These are phyloP conservation scores for Agrypnia vestita DNA, from an alignment of 1,140 invertebrate genomes.

Conservation along the genomic window DNA sequence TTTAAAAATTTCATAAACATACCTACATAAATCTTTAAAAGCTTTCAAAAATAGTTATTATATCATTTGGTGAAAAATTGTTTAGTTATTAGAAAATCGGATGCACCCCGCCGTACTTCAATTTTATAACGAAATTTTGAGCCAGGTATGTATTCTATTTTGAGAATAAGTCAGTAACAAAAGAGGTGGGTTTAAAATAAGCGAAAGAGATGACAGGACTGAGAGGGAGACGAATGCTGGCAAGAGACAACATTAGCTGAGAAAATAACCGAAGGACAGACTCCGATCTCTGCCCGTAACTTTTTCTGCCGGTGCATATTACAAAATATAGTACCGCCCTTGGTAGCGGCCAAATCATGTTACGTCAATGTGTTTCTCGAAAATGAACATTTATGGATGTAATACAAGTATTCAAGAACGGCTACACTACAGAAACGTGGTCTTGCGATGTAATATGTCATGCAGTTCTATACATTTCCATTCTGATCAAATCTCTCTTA, in stretches of 20 bases:
- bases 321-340: slow-evolving; percentile 6
- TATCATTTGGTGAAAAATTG: too few species aligned
- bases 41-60: too few species aligned
- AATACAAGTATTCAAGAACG: background rate
- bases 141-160: slow-evolving; percentile 42
- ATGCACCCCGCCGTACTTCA: too few species aligned
- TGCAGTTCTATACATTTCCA: too few species aligned
- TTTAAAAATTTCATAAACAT: too few species aligned
- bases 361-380: background rate
- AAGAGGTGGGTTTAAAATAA: slow-evolving; percentile 46
- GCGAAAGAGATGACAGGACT: background rate
- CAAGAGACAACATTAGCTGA: slow-evolving; percentile 35
- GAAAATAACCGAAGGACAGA: slow-evolving; percentile 44
- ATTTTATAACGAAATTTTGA: too few species aligned
- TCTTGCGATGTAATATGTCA: too few species aligned
- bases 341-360: slow-evolving; percentile 12
- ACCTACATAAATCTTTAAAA: too few species aligned
- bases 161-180: slow-evolving; percentile 31
- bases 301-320: slow-evolving; percentile 7
- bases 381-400: background rate
- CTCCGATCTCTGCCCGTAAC: slow-evolving; percentile 19
- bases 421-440: too few species aligned
- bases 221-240: slow-evolving; percentile 33
- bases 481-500: too few species aligned
- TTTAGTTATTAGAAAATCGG: too few species aligned